Evolutionary conservation across 2,888 invertebrate genomes (phyloP).

Genomic region (Ochropacha duplaris): DNA sequence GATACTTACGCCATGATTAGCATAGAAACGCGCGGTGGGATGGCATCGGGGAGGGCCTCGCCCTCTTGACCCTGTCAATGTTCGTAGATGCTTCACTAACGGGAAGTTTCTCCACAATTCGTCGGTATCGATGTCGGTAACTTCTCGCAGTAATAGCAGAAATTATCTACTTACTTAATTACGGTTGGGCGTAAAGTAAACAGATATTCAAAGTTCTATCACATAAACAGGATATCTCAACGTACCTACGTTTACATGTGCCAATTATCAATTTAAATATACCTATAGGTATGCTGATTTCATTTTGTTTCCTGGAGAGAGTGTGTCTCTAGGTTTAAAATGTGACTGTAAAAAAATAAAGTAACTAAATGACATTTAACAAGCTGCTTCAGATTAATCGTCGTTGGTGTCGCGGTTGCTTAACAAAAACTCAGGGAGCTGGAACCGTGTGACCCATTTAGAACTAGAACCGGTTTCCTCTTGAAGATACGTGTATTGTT

Average conservation of each 20-base stretch:
- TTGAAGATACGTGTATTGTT: conserved; percentile 77
- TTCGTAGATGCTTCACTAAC: conserved; percentile 72
- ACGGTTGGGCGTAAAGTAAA: conserved; percentile 22
- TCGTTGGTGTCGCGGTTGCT: conserved; percentile 53
- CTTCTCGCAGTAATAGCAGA: conserved; percentile 48
- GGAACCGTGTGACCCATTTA: conserved; percentile 83
- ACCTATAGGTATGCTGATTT: not conserved
- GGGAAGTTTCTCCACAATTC: conserved; percentile 68
- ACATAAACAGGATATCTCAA: not conserved
- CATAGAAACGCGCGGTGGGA: conserved; percentile 77
- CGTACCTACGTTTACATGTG: not conserved
- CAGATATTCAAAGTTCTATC: conserved; percentile 8
- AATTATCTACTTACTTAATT: conserved; percentile 47
- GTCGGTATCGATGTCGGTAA: conserved; percentile 34
- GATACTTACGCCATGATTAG: conserved; percentile 73
- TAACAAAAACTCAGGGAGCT: conserved; percentile 71
- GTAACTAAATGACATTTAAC: conserved; percentile 22
- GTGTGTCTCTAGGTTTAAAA: not conserved
- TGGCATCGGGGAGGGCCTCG: conserved; percentile 68
- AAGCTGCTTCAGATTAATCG: conserved; percentile 26
- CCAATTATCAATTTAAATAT: not conserved
- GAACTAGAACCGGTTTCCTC: conserved; percentile 78
- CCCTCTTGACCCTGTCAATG: conserved; percentile 79
- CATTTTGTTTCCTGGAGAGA: not conserved
- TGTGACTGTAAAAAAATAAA: not conserved